Evolutionary conservation across 37 sponge, comb jelly and placozoan genomes (phyloP).

Genomic region (Tethya wilhelma): DNA sequence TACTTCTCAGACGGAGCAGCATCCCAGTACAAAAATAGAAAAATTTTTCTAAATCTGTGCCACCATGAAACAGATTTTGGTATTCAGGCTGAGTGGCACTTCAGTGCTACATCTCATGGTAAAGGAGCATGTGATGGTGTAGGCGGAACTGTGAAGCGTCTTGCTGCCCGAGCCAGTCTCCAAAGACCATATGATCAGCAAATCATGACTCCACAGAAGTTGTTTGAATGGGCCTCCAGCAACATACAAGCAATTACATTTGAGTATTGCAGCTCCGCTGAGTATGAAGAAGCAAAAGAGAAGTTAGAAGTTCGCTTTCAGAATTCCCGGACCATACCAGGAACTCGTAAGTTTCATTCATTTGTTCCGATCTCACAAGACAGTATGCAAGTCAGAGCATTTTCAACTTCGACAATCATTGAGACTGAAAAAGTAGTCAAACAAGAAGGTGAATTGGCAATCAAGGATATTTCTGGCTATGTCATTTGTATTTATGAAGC

Average conservation of each 20-base stretch:
- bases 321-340: constrained; percentile 38
- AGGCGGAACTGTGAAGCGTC: constrained; percentile 61
- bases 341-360: constrained; percentile 41
- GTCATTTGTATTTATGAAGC: constrained; percentile 33
- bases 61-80: constrained; percentile 62
- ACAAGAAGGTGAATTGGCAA: constrained; percentile 10
- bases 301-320: constrained; percentile 21
- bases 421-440: constrained; percentile 18
- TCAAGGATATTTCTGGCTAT: constrained; percentile 35
- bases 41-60: constrained; percentile 55
- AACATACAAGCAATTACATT: constrained; percentile 29
- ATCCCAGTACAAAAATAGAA: constrained; percentile 65
- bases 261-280: constrained; percentile 26
- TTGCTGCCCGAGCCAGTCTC: constrained; percentile 63
- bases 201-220: constrained; percentile 59
- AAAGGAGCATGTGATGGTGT: constrained; percentile 73
- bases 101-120: constrained; percentile 67
- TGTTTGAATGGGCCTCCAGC: constrained; percentile 48
- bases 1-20: constrained; percentile 69
- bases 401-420: constrained; percentile 6
- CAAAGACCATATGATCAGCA: constrained; percentile 60
- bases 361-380: constrained; percentile 32
- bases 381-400: constrained; percentile 9
- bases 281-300: constrained; percentile 22
- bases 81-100: constrained; percentile 59